Evolutionary conservation across 2,113 vertebrate species (phyloP), one percentile per base, ranked within the genome.

Genomic region (Lagopus leucura): DNA sequence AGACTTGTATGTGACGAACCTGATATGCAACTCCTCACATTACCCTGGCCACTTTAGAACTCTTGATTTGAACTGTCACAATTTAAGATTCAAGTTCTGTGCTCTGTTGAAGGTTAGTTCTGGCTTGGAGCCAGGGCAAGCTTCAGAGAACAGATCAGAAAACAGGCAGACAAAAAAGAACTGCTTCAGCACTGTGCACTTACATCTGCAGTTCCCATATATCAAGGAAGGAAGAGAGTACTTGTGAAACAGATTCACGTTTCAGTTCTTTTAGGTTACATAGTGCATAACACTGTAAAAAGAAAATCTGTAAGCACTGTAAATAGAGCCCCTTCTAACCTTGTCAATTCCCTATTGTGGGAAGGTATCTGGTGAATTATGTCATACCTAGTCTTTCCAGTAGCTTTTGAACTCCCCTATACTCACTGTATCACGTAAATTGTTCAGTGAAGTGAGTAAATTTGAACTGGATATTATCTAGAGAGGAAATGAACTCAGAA

Each of bases 151-250:
- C 70, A 34, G 22, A 82, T 67, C 71, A 92, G 63, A 82, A 92
- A 92, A 92, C 54, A 92, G 36, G 19, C 74, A 94, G 50, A 91
- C 71, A 89, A 71, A 93, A 93, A 96, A 90, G 69, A 94, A 75
- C 18, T 61, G 69, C 57, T 94, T 88, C 82, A 74, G 76, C 18
- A 28, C 22, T 61, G 48, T 6, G 52, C 38, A 27, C 10, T 57
- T 57, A n/a, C 74, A 81, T 82, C 76, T 81, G 65, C 75, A 75
- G 65, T 83, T 93, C 86, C 80, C 1, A 0, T 90, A 28, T 52
- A 69, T 8, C 30, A 81, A 81, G 88, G 61, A 94, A 95, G 83
- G 86, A 93, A 90, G 88, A 94, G 36, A 11, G 43, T 25, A 65
- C 52, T 88, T 72, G 17, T 65, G 22, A 72, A 92, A 83, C 6